Evolutionary conservation across 2,797 vertebrate species (phyloP).

Genomic region (Stomatorhinus walkeri): DNA sequence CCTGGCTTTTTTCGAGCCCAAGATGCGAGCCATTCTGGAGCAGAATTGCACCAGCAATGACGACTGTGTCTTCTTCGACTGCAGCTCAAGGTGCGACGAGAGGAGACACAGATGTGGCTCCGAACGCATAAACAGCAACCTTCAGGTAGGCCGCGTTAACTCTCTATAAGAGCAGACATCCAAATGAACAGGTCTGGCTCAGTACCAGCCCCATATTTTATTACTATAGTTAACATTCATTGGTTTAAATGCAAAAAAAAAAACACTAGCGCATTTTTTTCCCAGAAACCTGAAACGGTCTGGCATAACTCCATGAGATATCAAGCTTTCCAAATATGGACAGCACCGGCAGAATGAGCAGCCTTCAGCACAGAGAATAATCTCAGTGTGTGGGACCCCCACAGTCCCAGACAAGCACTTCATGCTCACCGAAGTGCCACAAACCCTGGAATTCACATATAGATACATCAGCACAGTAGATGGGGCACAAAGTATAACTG

Average conservation of each 20-base stretch:
- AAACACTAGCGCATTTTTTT: background rate
- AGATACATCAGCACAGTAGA: background rate
- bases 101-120: slow-evolving; percentile 66
- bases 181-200: background rate
- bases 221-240: background rate
- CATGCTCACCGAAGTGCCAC: background rate
- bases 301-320: background rate
- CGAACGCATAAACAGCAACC: slow-evolving; percentile 78
- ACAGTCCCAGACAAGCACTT: background rate
- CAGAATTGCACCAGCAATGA: slow-evolving; percentile 87
- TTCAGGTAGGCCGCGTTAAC: slow-evolving; percentile 65
- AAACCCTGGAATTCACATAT: background rate
- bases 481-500: background rate
- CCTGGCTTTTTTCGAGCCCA: slow-evolving; percentile 98
- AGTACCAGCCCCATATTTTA: background rate
- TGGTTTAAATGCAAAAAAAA: background rate
- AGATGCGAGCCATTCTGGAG: slow-evolving; percentile 89
- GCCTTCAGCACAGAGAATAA: background rate
- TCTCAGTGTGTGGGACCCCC: background rate
- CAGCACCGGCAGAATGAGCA: background rate
- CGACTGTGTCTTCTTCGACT: slow-evolving; percentile 96
- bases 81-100: slow-evolving; percentile 77
- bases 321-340: background rate
- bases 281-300: background rate
- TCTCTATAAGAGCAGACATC: background rate